Conservation (phyloP, 2,888 invertebrate species). For the Orthosia incerta region DNA sequence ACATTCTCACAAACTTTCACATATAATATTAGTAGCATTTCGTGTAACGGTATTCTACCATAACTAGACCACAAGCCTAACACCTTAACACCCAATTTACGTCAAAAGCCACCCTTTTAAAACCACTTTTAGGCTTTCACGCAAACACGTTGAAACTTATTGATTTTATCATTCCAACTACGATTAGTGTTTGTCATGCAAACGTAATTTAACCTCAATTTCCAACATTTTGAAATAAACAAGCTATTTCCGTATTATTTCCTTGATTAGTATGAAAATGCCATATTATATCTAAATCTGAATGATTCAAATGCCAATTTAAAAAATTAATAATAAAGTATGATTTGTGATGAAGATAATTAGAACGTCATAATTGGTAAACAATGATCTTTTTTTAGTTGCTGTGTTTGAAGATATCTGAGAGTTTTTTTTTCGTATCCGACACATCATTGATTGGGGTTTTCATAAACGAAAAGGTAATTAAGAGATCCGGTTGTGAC, state of each 20-base stretch:
- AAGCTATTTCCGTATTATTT: constrained; percentile 12
- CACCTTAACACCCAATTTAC: not conserved
- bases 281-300: not conserved
- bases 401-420: not conserved
- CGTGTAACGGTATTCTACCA: too few species aligned
- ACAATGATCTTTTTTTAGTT: not conserved
- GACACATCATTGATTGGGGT: constrained; percentile 8
- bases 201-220: constrained; percentile 27
- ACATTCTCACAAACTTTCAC: too few species aligned
- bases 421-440: not conserved
- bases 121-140: not conserved
- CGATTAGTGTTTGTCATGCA: constrained; percentile 18
- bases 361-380: not conserved
- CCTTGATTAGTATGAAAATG: constrained; percentile 8
- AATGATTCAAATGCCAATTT: constrained; percentile 10
- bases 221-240: constrained; percentile 13
- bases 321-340: not conserved
- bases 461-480: not conserved
- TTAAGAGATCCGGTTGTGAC: constrained; percentile 9
- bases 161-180: constrained; percentile 10
- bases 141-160: not conserved
- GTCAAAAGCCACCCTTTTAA: not conserved
- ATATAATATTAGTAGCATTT: too few species aligned
- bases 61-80: too few species aligned
- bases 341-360: constrained; percentile 18